Percentiles rank a stretch among this genome's conserved stretches.
Evolutionary conservation across 2,797 vertebrate species (phyloP).

Genomic region (Toxotes lorentzi): DNA sequence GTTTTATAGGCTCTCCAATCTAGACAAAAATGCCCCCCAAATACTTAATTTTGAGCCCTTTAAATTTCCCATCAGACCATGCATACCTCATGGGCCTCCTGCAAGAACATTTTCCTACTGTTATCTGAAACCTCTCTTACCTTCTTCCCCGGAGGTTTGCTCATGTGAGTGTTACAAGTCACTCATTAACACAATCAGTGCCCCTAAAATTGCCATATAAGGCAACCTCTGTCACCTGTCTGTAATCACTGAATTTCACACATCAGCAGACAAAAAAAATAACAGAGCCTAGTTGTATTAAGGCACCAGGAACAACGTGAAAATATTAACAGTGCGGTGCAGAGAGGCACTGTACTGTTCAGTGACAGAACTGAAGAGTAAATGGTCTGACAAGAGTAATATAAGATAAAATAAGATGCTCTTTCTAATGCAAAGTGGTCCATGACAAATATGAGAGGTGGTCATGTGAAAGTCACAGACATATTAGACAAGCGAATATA

Average conservation of each 20-base stretch:
- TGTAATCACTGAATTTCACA: no score
- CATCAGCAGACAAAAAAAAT: neutral
- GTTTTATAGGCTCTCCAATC: constrained; percentile 15
- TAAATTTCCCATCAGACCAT: no score
- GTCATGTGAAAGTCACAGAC: neutral
- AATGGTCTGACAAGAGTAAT: neutral
- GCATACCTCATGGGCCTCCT: neutral
- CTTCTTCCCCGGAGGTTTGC: neutral
- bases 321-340: neutral
- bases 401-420: neutral
- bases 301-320: neutral
- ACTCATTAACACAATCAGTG: no score
- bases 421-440: neutral
- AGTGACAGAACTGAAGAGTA: no score
- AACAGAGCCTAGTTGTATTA: neutral
- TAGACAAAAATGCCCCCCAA: neutral
- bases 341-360: neutral
- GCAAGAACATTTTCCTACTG: neutral
- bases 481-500: no score
- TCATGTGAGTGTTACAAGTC: no score
- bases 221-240: no score
- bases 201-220: no score
- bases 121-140: neutral
- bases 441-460: neutral
- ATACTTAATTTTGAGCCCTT: neutral